Evolutionary conservation across 35 echinoderm and acorn worm genomes (phyloP), one percentile per base, ranked within the genome.

Genomic region (Antedon bifida): DNA sequence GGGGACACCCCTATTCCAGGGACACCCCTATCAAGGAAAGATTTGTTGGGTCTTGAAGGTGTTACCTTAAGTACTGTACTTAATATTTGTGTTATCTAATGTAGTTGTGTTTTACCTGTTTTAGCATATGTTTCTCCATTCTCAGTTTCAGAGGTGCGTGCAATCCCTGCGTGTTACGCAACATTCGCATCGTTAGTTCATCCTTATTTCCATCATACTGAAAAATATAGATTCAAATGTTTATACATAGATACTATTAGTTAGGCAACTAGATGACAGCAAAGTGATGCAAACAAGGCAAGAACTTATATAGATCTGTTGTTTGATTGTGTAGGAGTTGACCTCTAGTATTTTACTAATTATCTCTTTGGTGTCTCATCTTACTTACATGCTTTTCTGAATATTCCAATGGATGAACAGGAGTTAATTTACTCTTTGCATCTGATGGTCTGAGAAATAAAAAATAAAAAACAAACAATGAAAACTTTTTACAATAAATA

Each of bases 71-170:
- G n/a, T n/a, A n/a, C n/a, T n/a, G n/a, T n/a, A n/a, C n/a, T n/a
- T n/a, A n/a, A n/a, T n/a, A n/a, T n/a, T n/a, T n/a, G 4, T 42
- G 14, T 7, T 42, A 42, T 42, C 14, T 14, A 7, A 42, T 42
- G 38, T 14, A 42, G 14, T 42, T 42, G 4, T 42, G 38, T 42
- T 35, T 33, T 78, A 97, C 94, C 94, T 97, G 94, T 88, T 78
- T 73, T 0, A 89, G 84, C 78, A 87, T 87, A 75, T 92, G 81
- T 73, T 80, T 74, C 84, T 97, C 94, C 90, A 97, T 92, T 73
- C 81, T 84, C 39, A 97, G 87, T 46, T 86, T 92, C 34, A 97
- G 83, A 26, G 94, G 94, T 80, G 94, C 94, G 34, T 97, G 90
- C 32, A 92, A 39, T 34, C 94, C 94, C 84, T 92, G 94, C 2